Percentiles rank a stretch among this genome's conserved stretches.
Evolutionary conservation across 2,113 vertebrate species (phyloP).

Genomic region (Micromys minutus): DNA sequence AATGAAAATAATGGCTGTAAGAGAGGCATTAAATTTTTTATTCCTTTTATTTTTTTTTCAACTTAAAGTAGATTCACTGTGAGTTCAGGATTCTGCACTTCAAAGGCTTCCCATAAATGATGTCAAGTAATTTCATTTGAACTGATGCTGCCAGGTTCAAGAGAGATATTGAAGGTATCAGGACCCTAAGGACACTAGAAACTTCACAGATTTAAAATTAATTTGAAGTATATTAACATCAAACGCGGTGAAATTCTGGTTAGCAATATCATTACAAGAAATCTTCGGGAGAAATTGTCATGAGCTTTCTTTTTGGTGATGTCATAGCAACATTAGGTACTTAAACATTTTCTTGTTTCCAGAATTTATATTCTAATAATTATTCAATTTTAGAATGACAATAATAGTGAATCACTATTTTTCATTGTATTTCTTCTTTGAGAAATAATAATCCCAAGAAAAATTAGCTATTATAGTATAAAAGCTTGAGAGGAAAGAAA

Average conservation of each 20-base stretch:
- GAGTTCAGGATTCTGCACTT: background rate
- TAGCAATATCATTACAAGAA: slow-evolving; percentile 41
- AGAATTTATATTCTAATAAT: background rate
- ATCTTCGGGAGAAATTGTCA: background rate
- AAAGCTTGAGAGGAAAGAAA: too few species aligned
- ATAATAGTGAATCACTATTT: rapidly evolving
- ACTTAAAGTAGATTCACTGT: background rate
- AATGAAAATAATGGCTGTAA: background rate
- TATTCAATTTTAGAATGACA: background rate
- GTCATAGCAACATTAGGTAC: background rate
- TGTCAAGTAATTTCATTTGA: slow-evolving; percentile 32
- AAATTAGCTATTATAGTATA: too few species aligned
- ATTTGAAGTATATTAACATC: slow-evolving; percentile 73
- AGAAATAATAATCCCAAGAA: background rate
- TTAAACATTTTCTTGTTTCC: background rate
- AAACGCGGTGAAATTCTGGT: slow-evolving; percentile 55
- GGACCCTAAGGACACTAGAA: slow-evolving; percentile 37
- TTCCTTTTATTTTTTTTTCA: background rate
- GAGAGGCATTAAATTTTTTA: background rate
- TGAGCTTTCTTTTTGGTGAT: background rate
- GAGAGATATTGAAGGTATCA: slow-evolving; percentile 42
- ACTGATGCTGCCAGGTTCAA: slow-evolving; percentile 55
- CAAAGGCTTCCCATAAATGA: slow-evolving; percentile 56
- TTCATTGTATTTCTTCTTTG: background rate
- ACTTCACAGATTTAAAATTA: slow-evolving; percentile 60